A percentile compares a stretch with the other conserved stretches of the same genome.
phyloP scores from a whole-genome alignment of 2,113 vertebrate genomes.

The Lepus timidus region DNA sequence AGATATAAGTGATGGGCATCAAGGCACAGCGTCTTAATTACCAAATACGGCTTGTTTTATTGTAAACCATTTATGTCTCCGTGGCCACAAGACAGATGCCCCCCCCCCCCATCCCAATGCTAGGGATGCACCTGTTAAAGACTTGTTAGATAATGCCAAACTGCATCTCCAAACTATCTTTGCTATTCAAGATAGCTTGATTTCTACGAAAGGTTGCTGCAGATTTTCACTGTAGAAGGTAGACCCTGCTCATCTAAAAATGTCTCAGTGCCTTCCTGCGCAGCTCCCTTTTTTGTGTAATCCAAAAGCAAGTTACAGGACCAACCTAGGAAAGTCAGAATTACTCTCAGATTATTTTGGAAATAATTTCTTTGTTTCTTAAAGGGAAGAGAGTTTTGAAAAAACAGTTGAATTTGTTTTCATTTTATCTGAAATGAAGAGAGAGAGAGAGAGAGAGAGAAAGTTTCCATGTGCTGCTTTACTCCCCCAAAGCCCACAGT shows the following conservation, averaged over 20 bases:
- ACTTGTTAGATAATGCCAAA: neutral
- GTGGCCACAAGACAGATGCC: neutral
- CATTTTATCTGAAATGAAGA: neutral
- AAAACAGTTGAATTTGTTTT: neutral
- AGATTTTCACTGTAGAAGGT: neutral
- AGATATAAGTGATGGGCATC: conserved; percentile 59
- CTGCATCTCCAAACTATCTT: neutral
- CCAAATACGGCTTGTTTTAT: conserved; percentile 67
- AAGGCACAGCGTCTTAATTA: conserved; percentile 72
- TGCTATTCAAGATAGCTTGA: conserved; percentile 25
- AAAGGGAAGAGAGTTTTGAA: no score
- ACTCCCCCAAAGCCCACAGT: no score
- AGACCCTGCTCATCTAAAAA: neutral
- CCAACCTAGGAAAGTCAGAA: neutral
- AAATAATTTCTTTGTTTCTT: neutral
- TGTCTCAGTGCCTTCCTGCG: fast-evolving
- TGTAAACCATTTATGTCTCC: conserved; percentile 63
- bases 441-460: no score
- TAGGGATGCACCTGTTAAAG: neutral
- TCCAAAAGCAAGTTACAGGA: neutral
- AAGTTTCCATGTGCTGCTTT: no score
- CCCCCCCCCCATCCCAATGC: neutral
- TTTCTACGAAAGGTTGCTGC: neutral
- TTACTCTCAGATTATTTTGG: neutral
- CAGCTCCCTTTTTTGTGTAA: neutral